Evolutionary conservation across 2,113 vertebrate species (phyloP), one percentile per base, ranked within the genome.

Genomic region (Pomatorhinus ruficollis): DNA sequence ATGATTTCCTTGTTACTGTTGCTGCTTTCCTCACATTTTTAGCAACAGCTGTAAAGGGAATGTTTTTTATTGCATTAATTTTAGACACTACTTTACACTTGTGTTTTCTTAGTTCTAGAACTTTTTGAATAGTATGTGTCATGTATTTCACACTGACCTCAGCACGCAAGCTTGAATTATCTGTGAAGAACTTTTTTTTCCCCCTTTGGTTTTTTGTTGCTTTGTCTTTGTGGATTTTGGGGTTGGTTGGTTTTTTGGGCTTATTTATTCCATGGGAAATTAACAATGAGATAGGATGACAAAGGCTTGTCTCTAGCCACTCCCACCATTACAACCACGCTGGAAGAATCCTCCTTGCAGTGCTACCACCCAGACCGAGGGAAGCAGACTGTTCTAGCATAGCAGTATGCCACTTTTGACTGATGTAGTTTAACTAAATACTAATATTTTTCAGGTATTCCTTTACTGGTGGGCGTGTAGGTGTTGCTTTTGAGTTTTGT

Each of bases 21-120:
- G 53, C 45, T 90, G 17, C 27, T 93, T 87, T 82, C 69, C 80
- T 77, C 61, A 50, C 25, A 53, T 76, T 94, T 95, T 68, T 44
- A 85, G n/a, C n/a, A 76, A 45, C 39, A 94, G 30, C 77, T 86
- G 33, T 56, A 82, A 60, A n/a, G 30, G n/a, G n/a, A 89, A 7
- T 53, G 19, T 1, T 93, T 90, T 81, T 56, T 74, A 81, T 42
- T 72, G n/a, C 6, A 37, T 77, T 72, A 70, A 52, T 95, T 92
- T 92, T 80, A 83, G 65, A 49, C 8, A n/a, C 6, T 37, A 23
- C 6, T 80, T 60, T 63, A 35, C 87, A 72, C 30, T 35, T 68
- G 8, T 37, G 69, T 95, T 87, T 69, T 23, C 22, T n/a, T 27
- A 15, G 28, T 88, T 83, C 37, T 21, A 70, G 56, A 63, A 54